These are phyloP conservation scores for Teleopsis dalmanni DNA, from an alignment of 1,140 invertebrate genomes.

Conservation along the genomic window DNA sequence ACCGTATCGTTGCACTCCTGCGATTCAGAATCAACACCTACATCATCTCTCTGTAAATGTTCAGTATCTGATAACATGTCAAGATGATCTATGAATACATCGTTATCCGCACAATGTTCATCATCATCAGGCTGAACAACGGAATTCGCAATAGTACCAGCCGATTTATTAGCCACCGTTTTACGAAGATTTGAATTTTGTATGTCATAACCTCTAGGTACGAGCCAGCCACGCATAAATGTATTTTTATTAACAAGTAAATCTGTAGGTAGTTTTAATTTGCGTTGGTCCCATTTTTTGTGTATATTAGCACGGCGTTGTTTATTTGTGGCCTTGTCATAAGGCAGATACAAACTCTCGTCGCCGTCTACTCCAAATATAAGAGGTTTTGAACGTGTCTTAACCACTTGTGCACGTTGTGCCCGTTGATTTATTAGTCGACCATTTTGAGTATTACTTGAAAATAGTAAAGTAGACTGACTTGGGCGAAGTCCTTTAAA, in stretches of 20 bases:
- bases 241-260: conserved; percentile 24
- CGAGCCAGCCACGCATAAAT: conserved; percentile 28
- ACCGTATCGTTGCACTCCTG: conserved; percentile 38
- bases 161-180: conserved; percentile 25
- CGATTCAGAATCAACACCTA: conserved; percentile 6
- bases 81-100: background rate
- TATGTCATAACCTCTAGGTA: conserved; percentile 13
- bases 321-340: conserved; percentile 24
- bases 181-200: conserved; percentile 28
- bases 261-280: conserved; percentile 34
- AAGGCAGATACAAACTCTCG: conserved; percentile 21
- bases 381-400: conserved; percentile 19
- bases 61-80: background rate
- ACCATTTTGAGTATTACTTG: conserved; percentile 6
- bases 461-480: conserved; percentile 15
- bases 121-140: background rate
- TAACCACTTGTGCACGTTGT: conserved; percentile 2
- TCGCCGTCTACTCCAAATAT: conserved; percentile 24
- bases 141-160: conserved; percentile 12
- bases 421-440: conserved; percentile 7
- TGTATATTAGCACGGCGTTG: conserved; percentile 32
- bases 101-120: conserved; percentile 5
- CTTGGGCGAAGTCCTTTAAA: conserved; percentile 27
- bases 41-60: background rate
- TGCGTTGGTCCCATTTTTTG: conserved; percentile 40